Evolutionary conservation across 2,888 invertebrate genomes (phyloP), one percentile per base, ranked within the genome.

Genomic region (Anagyrus pseudococci): DNA sequence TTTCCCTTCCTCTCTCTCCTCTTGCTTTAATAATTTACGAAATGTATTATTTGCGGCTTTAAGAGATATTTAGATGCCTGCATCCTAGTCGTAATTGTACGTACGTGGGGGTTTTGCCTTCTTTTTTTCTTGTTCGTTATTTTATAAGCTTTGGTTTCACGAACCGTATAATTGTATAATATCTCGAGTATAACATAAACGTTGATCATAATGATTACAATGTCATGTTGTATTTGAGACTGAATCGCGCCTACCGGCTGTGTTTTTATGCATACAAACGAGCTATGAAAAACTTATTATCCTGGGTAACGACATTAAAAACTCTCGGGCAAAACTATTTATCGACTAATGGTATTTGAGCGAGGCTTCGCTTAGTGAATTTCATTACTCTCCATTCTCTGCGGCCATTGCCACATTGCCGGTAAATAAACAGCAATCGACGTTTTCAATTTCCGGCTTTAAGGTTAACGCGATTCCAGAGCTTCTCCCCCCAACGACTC

Each of bases 361-460:
- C 29, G 4, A 41, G n/a, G 17, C 46, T 29, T 33, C 49, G 25
- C 41, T 33, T 23, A 22, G 19, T 22, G 19, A 37, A 48, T 54
- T 54, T 60, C 60, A 47, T 60, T 60, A 48, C 50, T 25, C 50
- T 1, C 2, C 50, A 19, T 19, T 40, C 19, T 23, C 49, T 13
- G 17, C 15, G 22, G 2, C 19, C 44, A 15, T 23, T 29, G 13
- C 6, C n/a, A 37, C 44, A 50, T 25, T 25, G 37, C 40, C 26
- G 46, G 29, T 10, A 10, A 55, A 61, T 61, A 56, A 61, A 53
- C 62, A 62, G 57, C 53, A 57, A 58, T 57, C 57, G 57, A 62
- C 57, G 47, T 62, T 62, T 62, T 62, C 62, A 62, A 62, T 62
- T 62, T 62, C 53, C 62, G 19, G 50, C 50, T 50, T 61, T 44